phyloP scores from a whole-genome alignment of 2,797 vertebrate genomes.

The Astyanax mexicanus region DNA sequence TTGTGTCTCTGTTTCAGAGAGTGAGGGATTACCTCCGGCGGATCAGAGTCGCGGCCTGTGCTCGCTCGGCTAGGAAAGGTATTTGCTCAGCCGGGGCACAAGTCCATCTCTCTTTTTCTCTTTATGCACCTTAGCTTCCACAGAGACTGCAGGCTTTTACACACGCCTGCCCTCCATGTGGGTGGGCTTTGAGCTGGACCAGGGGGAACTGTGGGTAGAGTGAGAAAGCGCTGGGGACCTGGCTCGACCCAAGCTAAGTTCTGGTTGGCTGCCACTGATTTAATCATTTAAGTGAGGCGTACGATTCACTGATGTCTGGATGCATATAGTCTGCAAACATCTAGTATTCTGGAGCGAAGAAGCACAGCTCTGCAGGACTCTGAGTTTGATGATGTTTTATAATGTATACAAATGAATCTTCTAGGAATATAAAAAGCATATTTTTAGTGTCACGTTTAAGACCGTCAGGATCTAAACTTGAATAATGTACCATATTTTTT shows the following conservation, averaged over 20 bases:
- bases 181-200: conserved; percentile 44
- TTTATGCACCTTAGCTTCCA: conserved; percentile 26
- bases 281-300: conserved; percentile 3
- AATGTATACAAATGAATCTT: too few species aligned
- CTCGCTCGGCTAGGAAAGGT: conserved; percentile 38
- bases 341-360: background rate
- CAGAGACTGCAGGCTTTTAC: conserved; percentile 33
- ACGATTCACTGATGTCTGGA: background rate
- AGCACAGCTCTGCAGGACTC: too few species aligned
- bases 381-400: too few species aligned
- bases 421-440: too few species aligned
- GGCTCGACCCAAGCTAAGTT: background rate
- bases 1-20: too few species aligned
- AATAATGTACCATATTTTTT: too few species aligned
- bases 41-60: conserved; percentile 3
- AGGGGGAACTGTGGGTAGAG: conserved; percentile 21
- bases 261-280: background rate
- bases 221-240: conserved; percentile 13
- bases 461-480: too few species aligned
- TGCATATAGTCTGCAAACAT: background rate
- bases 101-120: conserved; percentile 13
- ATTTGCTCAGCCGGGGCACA: conserved; percentile 47
- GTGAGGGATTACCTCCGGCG: conserved; percentile 6
- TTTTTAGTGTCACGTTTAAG: too few species aligned
- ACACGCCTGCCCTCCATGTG: conserved; percentile 29